Conservation (phyloP, 2,113 vertebrate genomes). For the Acrocephalus kingi region DNA sequence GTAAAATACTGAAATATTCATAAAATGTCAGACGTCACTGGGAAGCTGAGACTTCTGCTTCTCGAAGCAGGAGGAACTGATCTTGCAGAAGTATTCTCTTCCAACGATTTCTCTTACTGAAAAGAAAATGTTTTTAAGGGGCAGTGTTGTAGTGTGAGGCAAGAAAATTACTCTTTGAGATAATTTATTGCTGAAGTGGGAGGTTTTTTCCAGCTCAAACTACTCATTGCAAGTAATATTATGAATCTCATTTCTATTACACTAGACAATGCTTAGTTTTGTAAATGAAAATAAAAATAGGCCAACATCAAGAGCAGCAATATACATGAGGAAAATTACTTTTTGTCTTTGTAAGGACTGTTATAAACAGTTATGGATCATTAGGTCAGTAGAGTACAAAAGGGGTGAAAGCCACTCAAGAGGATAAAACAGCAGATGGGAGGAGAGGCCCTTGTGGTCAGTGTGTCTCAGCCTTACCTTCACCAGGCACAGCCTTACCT, state of each 20-base stretch:
- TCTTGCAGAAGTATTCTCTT: neutral
- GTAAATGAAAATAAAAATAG: neutral
- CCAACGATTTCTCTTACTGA: neutral
- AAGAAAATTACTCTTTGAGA: neutral
- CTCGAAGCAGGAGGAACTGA: slow-evolving; percentile 23
- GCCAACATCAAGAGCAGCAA: neutral
- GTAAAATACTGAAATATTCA: neutral
- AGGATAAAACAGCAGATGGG: neutral
- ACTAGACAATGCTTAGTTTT: neutral
- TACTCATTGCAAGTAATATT: neutral
- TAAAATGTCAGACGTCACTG: slow-evolving; percentile 4
- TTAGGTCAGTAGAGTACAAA: neutral
- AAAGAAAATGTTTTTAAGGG: neutral
- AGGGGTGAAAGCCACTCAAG: neutral
- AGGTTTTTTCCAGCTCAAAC: neutral
- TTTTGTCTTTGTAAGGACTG: neutral
- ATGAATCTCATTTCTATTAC: neutral
- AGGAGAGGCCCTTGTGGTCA: neutral
- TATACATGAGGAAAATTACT: neutral
- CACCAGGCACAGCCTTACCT: neutral
- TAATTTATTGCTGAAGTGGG: neutral
- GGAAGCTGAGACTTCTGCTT: slow-evolving; percentile 2
- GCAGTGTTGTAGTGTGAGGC: neutral
- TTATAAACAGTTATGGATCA: neutral
- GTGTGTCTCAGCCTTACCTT: neutral